Evolutionary conservation across 1,140 invertebrate species (phyloP).

Genomic region (Meloidogyne exigua): DNA sequence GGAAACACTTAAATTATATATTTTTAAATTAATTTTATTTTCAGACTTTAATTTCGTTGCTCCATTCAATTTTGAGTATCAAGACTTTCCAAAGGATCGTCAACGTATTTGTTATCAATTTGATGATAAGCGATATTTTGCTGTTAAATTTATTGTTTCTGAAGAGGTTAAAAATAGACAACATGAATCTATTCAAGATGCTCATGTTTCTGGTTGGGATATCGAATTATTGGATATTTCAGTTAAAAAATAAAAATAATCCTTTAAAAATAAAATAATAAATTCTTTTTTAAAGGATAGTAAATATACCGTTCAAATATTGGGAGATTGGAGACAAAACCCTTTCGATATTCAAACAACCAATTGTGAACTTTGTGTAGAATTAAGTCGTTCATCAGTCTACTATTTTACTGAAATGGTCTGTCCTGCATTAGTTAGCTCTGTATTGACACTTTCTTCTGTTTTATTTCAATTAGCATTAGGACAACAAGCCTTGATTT

Average conservation of each 20-base stretch:
- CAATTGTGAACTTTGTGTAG: conserved; percentile 61
- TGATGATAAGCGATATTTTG: conserved; percentile 62
- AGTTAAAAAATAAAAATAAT: conserved; percentile 16
- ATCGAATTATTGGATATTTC: conserved; percentile 51
- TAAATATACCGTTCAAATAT: conserved; percentile 59
- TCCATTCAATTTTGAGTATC: conserved; percentile 58
- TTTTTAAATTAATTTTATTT: too few species aligned
- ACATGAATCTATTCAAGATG: conserved; percentile 56
- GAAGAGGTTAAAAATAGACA: conserved; percentile 53
- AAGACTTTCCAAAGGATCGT: conserved; percentile 59
- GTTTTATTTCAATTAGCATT: conserved; percentile 62
- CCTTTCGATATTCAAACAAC: conserved; percentile 62
- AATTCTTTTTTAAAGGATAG: conserved; percentile 49
- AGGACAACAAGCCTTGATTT: conserved; percentile 50
- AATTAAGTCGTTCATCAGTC: conserved; percentile 57
- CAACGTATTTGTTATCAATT: conserved; percentile 63
- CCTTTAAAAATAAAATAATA: background rate
- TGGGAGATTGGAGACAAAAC: conserved; percentile 60
- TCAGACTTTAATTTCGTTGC: conserved; percentile 59
- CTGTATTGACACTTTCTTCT: conserved; percentile 51
- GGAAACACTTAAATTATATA: too few species aligned
- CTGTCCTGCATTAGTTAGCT: conserved; percentile 54
- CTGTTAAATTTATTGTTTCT: conserved; percentile 58
- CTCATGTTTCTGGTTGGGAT: conserved; percentile 59
- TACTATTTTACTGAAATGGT: conserved; percentile 61